Evolutionary conservation across 2,113 vertebrate species (phyloP).

Genomic region (Tricholaema leucomelas): DNA sequence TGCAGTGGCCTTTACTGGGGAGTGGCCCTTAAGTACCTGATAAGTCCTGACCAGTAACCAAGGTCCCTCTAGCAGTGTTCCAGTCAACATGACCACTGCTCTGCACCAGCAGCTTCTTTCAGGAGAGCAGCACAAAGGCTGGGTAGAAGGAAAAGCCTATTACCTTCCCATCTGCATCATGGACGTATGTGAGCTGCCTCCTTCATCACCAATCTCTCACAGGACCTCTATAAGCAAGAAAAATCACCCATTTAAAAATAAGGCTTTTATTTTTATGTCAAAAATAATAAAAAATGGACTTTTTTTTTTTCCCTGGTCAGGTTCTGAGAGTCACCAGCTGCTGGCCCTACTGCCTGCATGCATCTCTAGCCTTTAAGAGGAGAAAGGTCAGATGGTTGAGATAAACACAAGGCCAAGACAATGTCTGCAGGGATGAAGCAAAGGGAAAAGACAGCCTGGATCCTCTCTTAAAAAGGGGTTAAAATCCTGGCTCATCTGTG

Average conservation of each 20-base stretch:
- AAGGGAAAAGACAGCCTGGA: background rate
- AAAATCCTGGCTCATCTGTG: background rate
- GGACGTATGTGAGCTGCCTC: rapidly evolving
- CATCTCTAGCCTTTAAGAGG: background rate
- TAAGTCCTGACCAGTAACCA: background rate
- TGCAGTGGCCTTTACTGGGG: background rate
- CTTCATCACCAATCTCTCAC: background rate
- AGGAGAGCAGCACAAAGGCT: background rate
- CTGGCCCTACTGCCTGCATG: background rate
- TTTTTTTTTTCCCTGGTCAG: background rate
- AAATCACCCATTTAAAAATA: background rate
- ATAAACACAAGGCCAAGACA: background rate
- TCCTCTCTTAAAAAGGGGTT: background rate
- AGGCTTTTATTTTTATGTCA: conserved; percentile 29
- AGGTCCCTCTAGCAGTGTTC: background rate
- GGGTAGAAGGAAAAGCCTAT: background rate
- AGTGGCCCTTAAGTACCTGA: background rate
- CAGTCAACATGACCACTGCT: background rate
- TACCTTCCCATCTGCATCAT: background rate
- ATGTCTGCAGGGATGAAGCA: background rate
- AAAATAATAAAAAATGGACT: conserved; percentile 33
- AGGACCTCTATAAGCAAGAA: background rate
- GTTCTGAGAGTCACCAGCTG: background rate
- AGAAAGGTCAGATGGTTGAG: background rate
- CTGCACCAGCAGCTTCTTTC: background rate